These are phyloP conservation scores for Calliopsis andreniformis DNA, from an alignment of 1,140 invertebrate species.

Conservation along the genomic window DNA sequence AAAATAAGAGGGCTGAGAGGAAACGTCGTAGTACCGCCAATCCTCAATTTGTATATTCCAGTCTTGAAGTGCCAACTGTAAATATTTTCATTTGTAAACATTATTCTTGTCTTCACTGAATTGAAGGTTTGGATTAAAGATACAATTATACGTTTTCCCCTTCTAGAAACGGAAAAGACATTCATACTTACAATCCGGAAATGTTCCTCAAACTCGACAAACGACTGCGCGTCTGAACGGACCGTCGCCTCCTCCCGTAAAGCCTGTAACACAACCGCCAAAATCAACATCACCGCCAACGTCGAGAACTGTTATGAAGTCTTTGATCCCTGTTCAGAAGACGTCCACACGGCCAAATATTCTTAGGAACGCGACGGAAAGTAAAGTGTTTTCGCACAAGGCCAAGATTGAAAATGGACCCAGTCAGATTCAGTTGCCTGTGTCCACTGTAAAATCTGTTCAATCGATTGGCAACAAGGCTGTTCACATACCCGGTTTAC, in stretches of 20 bases:
- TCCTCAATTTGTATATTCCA: conserved; percentile 82
- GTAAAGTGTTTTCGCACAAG: conserved; percentile 64
- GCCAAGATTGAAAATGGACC: conserved; percentile 61
- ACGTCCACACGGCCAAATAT: conserved; percentile 66
- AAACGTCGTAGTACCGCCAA: conserved; percentile 83
- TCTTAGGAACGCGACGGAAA: conserved; percentile 70
- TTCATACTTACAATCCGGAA: conserved; percentile 78
- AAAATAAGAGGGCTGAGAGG: conserved; percentile 81
- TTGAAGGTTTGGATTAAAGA: background rate
- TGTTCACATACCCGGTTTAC: conserved; percentile 76
- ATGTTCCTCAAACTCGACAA: conserved; percentile 81
- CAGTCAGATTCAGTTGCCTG: conserved; percentile 68
- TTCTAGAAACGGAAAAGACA: conserved; percentile 80
- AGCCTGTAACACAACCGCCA: conserved; percentile 17
- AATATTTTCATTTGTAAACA: conserved; percentile 22
- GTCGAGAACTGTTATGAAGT: conserved; percentile 62
- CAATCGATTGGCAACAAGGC: conserved; percentile 74
- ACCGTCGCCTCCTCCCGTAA: conserved; percentile 73
- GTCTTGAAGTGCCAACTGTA: conserved; percentile 74
- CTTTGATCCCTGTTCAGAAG: conserved; percentile 67
- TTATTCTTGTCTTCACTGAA: background rate
- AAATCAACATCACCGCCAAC: conserved; percentile 63
- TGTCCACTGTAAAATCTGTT: conserved; percentile 72
- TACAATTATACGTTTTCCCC: background rate
- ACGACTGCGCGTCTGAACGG: conserved; percentile 76